These are phyloP conservation scores for Colossoma macropomum DNA, from an alignment of 2,113 vertebrate genomes.

Conservation along the genomic window DNA sequence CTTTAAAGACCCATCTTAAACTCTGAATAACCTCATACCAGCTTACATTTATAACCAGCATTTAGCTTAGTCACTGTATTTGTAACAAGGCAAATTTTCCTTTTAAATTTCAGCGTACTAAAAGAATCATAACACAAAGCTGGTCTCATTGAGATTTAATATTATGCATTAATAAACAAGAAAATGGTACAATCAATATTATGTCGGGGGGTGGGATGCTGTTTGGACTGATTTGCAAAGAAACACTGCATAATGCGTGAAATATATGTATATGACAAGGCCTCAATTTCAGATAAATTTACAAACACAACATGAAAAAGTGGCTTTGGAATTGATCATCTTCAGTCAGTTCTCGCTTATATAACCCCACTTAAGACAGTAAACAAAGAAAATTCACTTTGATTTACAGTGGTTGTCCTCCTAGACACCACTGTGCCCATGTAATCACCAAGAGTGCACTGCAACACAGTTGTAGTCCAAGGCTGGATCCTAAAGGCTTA, in stretches of 20 bases:
- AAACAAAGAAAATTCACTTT: constrained; percentile 11
- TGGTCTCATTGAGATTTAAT: constrained; percentile 90
- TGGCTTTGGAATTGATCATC: constrained; percentile 15
- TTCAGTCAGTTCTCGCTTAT: constrained; percentile 21
- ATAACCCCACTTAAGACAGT: constrained; percentile 5
- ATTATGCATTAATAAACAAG: constrained; percentile 83
- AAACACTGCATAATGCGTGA: constrained; percentile 74
- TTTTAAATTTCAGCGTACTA: not conserved
- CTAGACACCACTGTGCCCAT: not conserved
- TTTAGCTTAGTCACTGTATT: no score
- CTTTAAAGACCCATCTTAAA: no score
- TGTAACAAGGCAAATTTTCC: no score
- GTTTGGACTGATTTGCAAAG: constrained; percentile 73
- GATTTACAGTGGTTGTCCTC: not conserved
- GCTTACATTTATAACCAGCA: no score
- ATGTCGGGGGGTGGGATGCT: constrained; percentile 83
- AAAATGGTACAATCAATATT: constrained; percentile 83
- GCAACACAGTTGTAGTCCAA: not conserved
- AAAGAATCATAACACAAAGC: constrained; percentile 68
- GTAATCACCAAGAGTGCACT: constrained; percentile 19
- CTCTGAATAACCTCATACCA: no score
- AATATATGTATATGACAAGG: constrained; percentile 76
- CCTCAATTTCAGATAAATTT: constrained; percentile 69
- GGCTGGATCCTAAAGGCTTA: not conserved
- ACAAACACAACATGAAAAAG: constrained; percentile 69